phyloP scores from a whole-genome alignment of 2,797 vertebrate species.

The Gallinago solitaria region DNA sequence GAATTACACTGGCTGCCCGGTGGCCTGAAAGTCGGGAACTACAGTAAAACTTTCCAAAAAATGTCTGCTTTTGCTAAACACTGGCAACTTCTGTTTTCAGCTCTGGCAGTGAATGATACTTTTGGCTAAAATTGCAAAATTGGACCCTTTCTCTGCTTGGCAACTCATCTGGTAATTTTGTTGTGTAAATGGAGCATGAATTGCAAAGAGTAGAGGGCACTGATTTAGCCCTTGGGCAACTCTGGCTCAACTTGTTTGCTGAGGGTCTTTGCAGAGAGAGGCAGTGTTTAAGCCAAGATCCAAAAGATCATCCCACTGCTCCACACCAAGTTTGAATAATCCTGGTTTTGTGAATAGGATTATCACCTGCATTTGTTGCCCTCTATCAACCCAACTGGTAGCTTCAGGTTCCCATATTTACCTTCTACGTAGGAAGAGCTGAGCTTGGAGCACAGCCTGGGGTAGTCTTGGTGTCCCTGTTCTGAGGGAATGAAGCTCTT shows the following conservation, averaged over 20 bases:
- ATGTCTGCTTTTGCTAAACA: not conserved
- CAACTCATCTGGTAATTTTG: not conserved
- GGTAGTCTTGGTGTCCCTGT: not conserved
- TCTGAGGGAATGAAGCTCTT: not conserved
- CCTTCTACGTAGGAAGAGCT: not conserved
- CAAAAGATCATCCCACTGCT: not conserved
- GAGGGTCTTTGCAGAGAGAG: not conserved
- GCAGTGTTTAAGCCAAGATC: not conserved
- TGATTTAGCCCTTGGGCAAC: not conserved
- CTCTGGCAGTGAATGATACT: not conserved
- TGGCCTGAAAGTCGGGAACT: not conserved
- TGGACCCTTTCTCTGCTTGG: not conserved
- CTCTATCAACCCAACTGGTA: not conserved
- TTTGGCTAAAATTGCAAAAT: not conserved
- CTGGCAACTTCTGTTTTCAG: not conserved
- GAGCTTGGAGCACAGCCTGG: accelerated
- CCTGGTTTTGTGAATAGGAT: not conserved
- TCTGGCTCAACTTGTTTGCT: not conserved
- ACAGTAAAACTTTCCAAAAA: not conserved
- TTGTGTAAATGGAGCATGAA: not conserved
- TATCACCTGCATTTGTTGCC: not conserved
- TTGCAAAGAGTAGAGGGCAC: not conserved
- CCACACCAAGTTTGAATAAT: not conserved
- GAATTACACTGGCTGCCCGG: not conserved
- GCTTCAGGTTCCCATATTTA: not conserved